phyloP scores from a whole-genome alignment of 2,888 invertebrate genomes.

The Alloscopus bannaensis region DNA sequence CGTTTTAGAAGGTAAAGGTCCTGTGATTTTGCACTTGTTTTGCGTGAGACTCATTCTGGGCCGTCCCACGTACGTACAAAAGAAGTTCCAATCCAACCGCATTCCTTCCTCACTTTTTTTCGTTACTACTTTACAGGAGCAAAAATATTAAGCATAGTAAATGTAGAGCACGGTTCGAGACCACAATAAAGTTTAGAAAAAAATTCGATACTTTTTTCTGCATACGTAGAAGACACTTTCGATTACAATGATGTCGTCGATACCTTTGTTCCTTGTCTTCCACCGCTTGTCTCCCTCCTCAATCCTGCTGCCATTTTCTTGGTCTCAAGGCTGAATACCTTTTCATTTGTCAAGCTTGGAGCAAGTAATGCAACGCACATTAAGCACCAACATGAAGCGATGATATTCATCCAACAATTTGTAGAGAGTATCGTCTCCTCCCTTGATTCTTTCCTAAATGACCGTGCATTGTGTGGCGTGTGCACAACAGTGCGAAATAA shows the following conservation, averaged over 20 bases:
- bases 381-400: constrained; percentile 12
- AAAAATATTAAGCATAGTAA: constrained; percentile 8
- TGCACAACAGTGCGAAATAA: neutral
- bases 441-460: constrained; percentile 51
- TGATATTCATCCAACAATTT: constrained; percentile 47
- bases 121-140: neutral
- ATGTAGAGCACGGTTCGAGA: neutral
- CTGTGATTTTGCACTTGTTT: too few relatives aligned
- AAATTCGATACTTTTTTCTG: neutral
- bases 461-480: constrained; percentile 11
- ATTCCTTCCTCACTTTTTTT: too few relatives aligned
- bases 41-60: too few relatives aligned
- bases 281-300: constrained; percentile 4
- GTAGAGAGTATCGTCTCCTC: constrained; percentile 42
- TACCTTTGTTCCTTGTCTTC: constrained; percentile 11
- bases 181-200: constrained; percentile 1
- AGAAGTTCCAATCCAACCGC: too few relatives aligned
- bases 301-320: too few relatives aligned
- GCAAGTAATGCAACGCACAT: neutral
- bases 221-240: neutral
- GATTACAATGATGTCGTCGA: too few relatives aligned
- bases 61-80: too few relatives aligned
- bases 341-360: constrained; percentile 46
- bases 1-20: too few relatives aligned
- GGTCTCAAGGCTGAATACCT: constrained; percentile 35